Evolutionary conservation across 2,113 vertebrate species (phyloP), one percentile per base, ranked within the genome.

Genomic region (Saimiri boliviensis): DNA sequence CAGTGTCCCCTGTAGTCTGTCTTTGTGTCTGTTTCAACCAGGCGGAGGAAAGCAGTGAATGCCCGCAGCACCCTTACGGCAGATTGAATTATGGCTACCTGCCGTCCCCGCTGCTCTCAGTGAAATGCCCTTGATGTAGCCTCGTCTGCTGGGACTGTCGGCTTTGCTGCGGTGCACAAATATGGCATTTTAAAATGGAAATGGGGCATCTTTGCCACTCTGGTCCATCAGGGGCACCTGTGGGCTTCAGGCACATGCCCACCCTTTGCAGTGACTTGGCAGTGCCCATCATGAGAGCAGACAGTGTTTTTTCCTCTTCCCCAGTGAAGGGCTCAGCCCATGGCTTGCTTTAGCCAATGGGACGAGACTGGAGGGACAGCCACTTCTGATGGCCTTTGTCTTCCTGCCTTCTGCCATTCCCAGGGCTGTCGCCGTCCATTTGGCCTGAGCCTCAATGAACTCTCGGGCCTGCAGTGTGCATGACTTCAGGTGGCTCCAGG

Each of bases 11-110:
- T 20, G 71, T 8, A 13, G 9, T 71, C 52, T 80, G 45, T 5
- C 10, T 79, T 11, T 49, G 13, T 35, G 32, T 52, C 32, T 49
- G 19, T 47, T 68, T 45, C n/a, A 25, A 49, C 73, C 81, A 30
- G 1, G 32, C 9, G 52, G 35, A 60, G 35, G 42, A 52, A 86
- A 40, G 16, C 21, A 9, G 42, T 0, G 27, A 10, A 10, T 6
- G 40, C 20, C 54, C 7, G 16, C n/a, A 12, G 8, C 3, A 8
- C 13, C 8, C 27, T 5, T 7, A 40, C 10, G 47, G 58, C 12
- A 25, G 92, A 12, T 14, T 0, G 40, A 27, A 10, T 19, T 13
- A 6, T 1, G 6, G n/a, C 21, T 16, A 20, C 1, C 37, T 4
- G 13, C 3, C 2, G 6, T 14, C 19, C 40, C 32, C 3, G 30